Conservation (phyloP, 2,888 invertebrate species). For the Rhyacophila evoluta region DNA sequence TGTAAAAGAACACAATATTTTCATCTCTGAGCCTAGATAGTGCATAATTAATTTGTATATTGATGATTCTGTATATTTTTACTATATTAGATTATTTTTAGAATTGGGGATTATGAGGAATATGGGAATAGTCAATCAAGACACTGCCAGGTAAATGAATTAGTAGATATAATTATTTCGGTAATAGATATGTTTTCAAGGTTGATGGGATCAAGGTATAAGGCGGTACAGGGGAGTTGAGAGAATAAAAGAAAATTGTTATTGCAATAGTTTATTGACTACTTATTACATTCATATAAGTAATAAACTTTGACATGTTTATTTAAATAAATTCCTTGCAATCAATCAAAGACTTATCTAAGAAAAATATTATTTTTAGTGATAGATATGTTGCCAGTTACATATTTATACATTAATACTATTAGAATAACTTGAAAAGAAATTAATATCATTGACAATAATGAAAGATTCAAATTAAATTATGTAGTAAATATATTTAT, state of each 20-base stretch:
- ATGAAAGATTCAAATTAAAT: background rate
- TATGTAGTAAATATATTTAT: background rate
- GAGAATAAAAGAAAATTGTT: background rate
- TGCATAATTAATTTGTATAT: too few relatives aligned
- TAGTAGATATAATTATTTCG: too few relatives aligned
- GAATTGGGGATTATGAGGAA: too few relatives aligned
- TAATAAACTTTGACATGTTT: background rate
- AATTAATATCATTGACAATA: background rate
- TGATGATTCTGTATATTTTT: too few relatives aligned
- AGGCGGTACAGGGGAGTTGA: background rate
- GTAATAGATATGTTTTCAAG: too few relatives aligned
- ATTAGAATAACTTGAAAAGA: background rate
- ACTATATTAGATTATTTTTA: too few relatives aligned
- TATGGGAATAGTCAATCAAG: too few relatives aligned
- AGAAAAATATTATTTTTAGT: background rate
- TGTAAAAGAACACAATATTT: too few relatives aligned
- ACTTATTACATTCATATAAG: slow-evolving; percentile 8
- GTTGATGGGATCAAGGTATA: too few relatives aligned
- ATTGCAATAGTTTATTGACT: slow-evolving; percentile 16
- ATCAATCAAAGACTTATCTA: background rate
- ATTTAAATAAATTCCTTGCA: slow-evolving; percentile 9
- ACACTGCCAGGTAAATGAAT: too few relatives aligned
- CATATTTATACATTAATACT: background rate
- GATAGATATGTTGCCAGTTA: slow-evolving; percentile 24
- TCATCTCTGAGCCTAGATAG: too few relatives aligned